phyloP scores from a whole-genome alignment of 2,113 vertebrate genomes.

The Xerus inauris region DNA sequence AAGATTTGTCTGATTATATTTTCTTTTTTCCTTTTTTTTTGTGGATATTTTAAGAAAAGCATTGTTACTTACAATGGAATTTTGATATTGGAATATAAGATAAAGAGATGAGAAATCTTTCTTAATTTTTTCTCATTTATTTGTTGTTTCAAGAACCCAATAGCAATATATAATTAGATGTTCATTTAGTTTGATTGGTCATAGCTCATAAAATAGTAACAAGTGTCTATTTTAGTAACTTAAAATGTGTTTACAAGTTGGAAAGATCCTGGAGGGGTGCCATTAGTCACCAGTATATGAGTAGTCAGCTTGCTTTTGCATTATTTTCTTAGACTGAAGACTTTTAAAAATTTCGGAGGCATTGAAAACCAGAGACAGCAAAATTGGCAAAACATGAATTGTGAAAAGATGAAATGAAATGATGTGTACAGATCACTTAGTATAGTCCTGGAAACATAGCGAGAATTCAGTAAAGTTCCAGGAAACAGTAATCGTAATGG shows the following conservation, averaged over 20 bases:
- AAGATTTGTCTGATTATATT: too few relatives aligned
- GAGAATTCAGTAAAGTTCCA: not conserved
- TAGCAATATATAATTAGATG: not conserved
- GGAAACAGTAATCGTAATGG: not conserved
- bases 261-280: not conserved
- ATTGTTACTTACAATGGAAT: not conserved
- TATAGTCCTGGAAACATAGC: not conserved
- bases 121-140: not conserved
- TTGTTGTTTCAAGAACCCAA: not conserved
- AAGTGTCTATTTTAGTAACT: too few relatives aligned
- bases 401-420: not conserved
- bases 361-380: not conserved
- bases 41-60: not conserved
- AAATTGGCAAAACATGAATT: not conserved
- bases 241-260: not conserved
- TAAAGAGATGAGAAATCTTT: not conserved
- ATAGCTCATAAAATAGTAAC: not conserved
- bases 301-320: not conserved
- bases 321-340: not conserved
- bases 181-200: not conserved
- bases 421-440: not conserved
- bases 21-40: too few relatives aligned
- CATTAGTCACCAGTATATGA: not conserved
- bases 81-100: not conserved
- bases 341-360: not conserved